A percentile compares a stretch with the other conserved stretches of the same genome.
These are phyloP conservation scores for Omphaloscelis lunosa DNA, from an alignment of 2,888 invertebrate genomes.

Conservation along the genomic window DNA sequence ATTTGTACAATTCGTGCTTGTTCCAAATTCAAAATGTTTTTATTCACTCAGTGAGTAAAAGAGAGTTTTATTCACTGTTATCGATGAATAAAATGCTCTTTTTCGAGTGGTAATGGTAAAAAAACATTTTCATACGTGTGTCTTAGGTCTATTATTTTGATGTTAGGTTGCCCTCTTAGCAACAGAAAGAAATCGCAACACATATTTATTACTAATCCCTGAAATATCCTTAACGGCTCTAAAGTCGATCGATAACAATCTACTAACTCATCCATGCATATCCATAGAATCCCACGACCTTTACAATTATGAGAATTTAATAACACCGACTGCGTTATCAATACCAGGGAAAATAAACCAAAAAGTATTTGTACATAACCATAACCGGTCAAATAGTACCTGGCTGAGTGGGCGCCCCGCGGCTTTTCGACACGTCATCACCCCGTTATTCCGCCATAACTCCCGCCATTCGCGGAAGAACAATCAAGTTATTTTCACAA, in stretches of 20 bases:
- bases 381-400: conserved; percentile 50
- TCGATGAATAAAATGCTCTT: no score
- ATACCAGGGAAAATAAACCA: conserved; percentile 29
- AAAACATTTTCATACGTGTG: background rate
- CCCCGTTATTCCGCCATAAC: conserved; percentile 51
- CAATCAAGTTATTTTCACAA: conserved; percentile 50
- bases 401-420: conserved; percentile 28
- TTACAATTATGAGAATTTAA: conserved; percentile 43
- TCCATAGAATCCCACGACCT: conserved; percentile 5
- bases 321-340: conserved; percentile 50
- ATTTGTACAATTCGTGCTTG: no score
- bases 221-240: background rate
- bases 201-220: background rate
- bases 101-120: no score
- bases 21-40: no score
- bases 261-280: background rate
- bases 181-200: background rate
- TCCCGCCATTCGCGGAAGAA: conserved; percentile 58
- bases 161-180: background rate
- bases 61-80: no score
- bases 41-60: no score
- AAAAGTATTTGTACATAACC: conserved; percentile 30
- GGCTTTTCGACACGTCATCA: conserved; percentile 60
- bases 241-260: conserved; percentile 1
- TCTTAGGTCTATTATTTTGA: background rate